These are phyloP conservation scores for Tyto alba DNA, from an alignment of 2,113 vertebrate species.

Conservation along the genomic window DNA sequence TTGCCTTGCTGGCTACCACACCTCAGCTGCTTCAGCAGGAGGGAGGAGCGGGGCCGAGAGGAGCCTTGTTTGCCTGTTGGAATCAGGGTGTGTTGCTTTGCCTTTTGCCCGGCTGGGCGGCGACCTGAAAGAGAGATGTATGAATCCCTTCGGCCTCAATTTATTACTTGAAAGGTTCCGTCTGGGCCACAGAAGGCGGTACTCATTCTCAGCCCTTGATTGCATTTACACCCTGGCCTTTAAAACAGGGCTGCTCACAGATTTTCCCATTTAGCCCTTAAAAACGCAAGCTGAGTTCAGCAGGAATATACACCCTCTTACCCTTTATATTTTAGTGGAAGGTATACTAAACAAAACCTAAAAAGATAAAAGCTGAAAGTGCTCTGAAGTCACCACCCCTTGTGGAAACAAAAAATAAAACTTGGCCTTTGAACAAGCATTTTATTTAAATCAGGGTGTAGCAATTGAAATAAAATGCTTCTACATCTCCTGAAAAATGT, in stretches of 20 bases:
- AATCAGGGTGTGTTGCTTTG: neutral
- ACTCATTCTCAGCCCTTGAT: neutral
- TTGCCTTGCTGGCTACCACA: neutral
- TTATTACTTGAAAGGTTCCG: rapidly evolving
- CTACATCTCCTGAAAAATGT: neutral
- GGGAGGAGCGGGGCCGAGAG: neutral
- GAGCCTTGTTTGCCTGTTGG: neutral
- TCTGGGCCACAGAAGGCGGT: neutral
- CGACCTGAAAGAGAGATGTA: neutral
- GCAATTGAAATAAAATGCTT: neutral
- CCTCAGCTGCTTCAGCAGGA: neutral
- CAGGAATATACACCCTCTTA: rapidly evolving
- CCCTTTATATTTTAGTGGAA: neutral
- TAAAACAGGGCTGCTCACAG: neutral
- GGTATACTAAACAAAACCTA: neutral
- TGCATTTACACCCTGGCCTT: neutral
- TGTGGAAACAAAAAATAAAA: neutral
- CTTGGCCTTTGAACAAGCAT: neutral
- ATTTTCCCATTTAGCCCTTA: neutral
- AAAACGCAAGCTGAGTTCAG: neutral
- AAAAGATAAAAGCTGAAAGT: neutral
- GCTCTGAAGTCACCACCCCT: neutral
- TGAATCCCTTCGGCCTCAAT: neutral
- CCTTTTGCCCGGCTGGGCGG: neutral
- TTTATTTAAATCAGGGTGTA: neutral